Conservation (phyloP, 2,797 vertebrate species). For the Cottoperca gobio region DNA sequence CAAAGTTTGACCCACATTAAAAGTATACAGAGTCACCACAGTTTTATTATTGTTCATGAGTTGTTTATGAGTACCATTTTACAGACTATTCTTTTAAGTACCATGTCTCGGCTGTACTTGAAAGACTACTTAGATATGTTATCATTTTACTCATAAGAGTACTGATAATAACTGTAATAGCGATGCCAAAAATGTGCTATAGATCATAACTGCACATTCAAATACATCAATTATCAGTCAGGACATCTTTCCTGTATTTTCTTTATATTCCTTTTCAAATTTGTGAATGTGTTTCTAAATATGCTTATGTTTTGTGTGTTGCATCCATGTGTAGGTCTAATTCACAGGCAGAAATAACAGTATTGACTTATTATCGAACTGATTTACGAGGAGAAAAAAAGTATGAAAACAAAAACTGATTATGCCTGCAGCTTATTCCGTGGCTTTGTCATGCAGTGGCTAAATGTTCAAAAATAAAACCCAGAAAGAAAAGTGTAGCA, state of each 20-base stretch:
- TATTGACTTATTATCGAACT: not conserved
- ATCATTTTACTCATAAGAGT: not conserved
- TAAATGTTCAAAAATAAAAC: conserved; percentile 2
- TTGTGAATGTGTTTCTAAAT: not conserved
- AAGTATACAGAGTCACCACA: no score
- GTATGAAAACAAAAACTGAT: not conserved
- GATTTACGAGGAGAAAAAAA: not conserved
- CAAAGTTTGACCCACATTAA: not conserved
- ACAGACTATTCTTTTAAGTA: not conserved
- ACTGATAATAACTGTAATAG: not conserved
- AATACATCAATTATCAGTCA: not conserved
- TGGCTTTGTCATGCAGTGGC: not conserved
- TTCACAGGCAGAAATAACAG: not conserved
- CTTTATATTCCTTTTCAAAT: not conserved
- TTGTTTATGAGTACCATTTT: not conserved
- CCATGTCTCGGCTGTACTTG: not conserved
- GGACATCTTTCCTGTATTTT: not conserved
- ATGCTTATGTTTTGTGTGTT: not conserved
- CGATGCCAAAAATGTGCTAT: not conserved
- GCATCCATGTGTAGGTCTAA: not conserved
- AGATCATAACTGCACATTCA: not conserved
- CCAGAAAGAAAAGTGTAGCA: not conserved
- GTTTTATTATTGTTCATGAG: not conserved
- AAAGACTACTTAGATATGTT: not conserved
- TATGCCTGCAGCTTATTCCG: not conserved